These are phyloP conservation scores for Columba guinea DNA, from an alignment of 2,797 vertebrate species.

Conservation along the genomic window DNA sequence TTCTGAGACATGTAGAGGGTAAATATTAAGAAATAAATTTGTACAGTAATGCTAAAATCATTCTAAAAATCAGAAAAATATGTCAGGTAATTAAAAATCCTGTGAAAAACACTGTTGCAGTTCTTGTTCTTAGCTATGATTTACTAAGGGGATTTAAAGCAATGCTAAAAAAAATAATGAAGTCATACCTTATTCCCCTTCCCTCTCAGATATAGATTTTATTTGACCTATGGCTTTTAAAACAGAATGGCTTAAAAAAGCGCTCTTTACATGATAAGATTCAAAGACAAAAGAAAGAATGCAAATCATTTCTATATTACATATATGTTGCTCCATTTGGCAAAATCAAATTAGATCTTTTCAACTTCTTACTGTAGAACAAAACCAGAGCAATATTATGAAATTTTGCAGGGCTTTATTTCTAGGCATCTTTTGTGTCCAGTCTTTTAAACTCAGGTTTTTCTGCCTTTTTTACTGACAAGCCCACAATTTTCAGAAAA, in stretches of 20 bases:
- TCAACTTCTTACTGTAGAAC: constrained; percentile 79
- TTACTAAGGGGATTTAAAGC: constrained; percentile 55
- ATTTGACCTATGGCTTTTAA: constrained; percentile 81
- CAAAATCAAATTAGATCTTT: constrained; percentile 81
- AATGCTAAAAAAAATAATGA: constrained; percentile 54
- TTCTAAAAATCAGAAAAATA: constrained; percentile 22
- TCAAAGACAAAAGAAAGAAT: constrained; percentile 77
- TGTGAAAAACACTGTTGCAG: not conserved
- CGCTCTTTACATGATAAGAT: constrained; percentile 67
- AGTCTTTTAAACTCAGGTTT: constrained; percentile 84
- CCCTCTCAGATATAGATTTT: constrained; percentile 73
- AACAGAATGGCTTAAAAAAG: constrained; percentile 72
- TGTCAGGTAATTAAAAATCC: constrained; percentile 26
- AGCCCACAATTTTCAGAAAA: constrained; percentile 98
- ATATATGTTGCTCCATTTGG: constrained; percentile 77
- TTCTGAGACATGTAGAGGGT: not conserved
- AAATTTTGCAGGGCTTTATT: constrained; percentile 80
- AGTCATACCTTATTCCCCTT: constrained; percentile 62
- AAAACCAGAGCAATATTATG: constrained; percentile 85
- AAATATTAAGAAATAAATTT: not conserved
- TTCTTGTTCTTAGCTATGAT: not conserved
- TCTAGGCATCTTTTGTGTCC: constrained; percentile 83
- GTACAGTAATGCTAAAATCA: not conserved
- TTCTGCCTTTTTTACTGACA: constrained; percentile 95
- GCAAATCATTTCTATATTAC: constrained; percentile 78